phyloP scores from a whole-genome alignment of 2,797 vertebrate genomes.

The Lophotriccus pileatus region DNA sequence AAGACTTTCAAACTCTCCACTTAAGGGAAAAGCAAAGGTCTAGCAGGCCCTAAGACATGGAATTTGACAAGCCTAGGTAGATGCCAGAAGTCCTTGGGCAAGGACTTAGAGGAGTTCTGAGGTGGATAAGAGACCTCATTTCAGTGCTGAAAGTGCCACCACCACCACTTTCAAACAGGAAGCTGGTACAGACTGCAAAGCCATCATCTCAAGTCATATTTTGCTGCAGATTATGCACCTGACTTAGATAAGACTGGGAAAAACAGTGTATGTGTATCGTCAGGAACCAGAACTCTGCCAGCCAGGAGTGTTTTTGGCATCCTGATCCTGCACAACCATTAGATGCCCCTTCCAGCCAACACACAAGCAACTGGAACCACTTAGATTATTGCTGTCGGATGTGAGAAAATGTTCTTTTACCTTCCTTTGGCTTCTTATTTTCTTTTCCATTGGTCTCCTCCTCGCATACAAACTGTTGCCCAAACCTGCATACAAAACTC shows the following conservation, averaged over 20 bases:
- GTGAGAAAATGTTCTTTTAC: constrained; percentile 8
- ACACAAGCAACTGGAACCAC: background rate
- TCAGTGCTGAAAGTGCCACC: background rate
- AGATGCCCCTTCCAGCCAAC: background rate
- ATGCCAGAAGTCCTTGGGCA: background rate
- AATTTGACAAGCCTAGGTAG: background rate
- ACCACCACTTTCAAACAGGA: background rate
- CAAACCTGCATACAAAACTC: background rate
- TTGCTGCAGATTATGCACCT: background rate
- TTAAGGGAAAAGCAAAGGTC: background rate
- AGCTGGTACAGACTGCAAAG: background rate
- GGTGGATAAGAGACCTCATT: background rate
- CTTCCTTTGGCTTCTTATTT: background rate
- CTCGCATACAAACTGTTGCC: background rate
- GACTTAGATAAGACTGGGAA: background rate
- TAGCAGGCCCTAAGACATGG: background rate
- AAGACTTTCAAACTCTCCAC: background rate
- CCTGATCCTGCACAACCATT: background rate
- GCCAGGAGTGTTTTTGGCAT: background rate
- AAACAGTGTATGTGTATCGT: background rate
- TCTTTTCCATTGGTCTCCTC: background rate
- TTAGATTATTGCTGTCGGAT: background rate
- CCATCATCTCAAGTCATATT: background rate
- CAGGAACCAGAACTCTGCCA: background rate
- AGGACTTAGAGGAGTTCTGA: background rate